These are phyloP conservation scores for Lasioglossum malachurum DNA, from an alignment of 2,888 invertebrate species.

Conservation along the genomic window DNA sequence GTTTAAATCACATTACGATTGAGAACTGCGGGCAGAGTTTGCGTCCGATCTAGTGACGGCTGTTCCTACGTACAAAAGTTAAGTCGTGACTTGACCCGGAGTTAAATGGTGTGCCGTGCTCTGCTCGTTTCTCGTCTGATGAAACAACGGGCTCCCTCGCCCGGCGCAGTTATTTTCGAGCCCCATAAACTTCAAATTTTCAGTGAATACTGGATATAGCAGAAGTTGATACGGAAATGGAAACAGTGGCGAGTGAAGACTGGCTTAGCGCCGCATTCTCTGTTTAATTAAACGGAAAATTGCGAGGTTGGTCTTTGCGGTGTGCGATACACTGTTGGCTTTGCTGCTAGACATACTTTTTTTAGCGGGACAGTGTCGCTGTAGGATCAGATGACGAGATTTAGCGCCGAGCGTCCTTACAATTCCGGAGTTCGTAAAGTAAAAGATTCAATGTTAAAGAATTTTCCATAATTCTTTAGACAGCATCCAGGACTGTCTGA, in stretches of 20 bases:
- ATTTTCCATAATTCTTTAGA: too few species aligned
- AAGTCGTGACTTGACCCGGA: constrained; percentile 42
- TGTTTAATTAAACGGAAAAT: constrained; percentile 3
- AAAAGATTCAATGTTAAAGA: too few species aligned
- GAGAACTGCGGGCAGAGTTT: constrained; percentile 26
- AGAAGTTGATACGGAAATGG: background rate
- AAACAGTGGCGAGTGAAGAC: background rate
- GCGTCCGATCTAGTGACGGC: constrained; percentile 47
- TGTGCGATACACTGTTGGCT: background rate
- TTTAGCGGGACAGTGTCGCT: background rate
- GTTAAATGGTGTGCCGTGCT: constrained; percentile 26
- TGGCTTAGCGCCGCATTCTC: constrained; percentile 3
- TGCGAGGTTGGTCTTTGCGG: background rate
- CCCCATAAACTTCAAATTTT: background rate
- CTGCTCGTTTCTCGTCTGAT: constrained; percentile 8
- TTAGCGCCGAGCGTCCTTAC: too few species aligned
- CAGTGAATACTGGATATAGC: background rate
- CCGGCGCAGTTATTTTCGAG: background rate
- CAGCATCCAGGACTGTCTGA: too few species aligned
- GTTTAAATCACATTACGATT: constrained; percentile 58
- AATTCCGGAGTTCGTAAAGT: too few species aligned
- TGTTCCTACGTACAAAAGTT: constrained; percentile 38
- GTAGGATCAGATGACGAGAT: too few species aligned
- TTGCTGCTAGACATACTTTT: background rate
- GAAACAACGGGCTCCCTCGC: constrained; percentile 16